These are phyloP conservation scores for Urophycis tenuis DNA, from an alignment of 2,797 vertebrate genomes.

Conservation along the genomic window DNA sequence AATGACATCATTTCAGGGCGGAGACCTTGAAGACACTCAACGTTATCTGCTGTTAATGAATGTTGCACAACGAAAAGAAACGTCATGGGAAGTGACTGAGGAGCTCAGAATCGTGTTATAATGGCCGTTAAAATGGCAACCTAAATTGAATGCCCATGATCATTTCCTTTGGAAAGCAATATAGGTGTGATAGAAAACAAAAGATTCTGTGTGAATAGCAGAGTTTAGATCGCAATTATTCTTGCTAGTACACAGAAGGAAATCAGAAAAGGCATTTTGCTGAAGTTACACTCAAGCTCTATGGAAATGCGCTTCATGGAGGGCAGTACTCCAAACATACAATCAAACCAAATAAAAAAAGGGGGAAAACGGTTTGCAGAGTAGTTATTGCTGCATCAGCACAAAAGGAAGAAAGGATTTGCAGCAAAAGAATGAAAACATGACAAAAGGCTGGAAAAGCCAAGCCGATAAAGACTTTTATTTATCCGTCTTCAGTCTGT, in stretches of 20 bases:
- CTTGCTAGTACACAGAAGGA: slow-evolving; percentile 25
- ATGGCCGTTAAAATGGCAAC: not conserved
- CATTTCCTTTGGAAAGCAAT: slow-evolving; percentile 48
- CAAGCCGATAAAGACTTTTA: not conserved
- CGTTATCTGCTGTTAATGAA: not conserved
- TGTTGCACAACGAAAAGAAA: not conserved
- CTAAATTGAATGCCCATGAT: not conserved
- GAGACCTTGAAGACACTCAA: slow-evolving; percentile 6
- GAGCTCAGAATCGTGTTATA: not conserved
- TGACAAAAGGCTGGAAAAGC: slow-evolving; percentile 19
- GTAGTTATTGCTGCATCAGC: slow-evolving; percentile 24
- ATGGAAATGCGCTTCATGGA: slow-evolving; percentile 32
- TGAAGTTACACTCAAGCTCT: slow-evolving; percentile 23
- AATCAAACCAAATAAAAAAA: slow-evolving; percentile 38
- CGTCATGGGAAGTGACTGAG: not conserved
- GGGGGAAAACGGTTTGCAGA: not conserved
- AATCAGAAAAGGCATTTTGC: slow-evolving; percentile 31
- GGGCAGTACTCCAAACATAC: slow-evolving; percentile 28
- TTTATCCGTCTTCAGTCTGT: not conserved
- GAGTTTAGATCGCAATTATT: slow-evolving; percentile 29
- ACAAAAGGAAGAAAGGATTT: slow-evolving; percentile 20
- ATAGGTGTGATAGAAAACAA: slow-evolving; percentile 25
- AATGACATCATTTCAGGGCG: slow-evolving; percentile 25
- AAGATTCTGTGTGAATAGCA: slow-evolving; percentile 12
- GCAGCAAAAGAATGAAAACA: slow-evolving; percentile 33